Conservation (phyloP, 2,797 vertebrate species). For the Anguilla marmorata region DNA sequence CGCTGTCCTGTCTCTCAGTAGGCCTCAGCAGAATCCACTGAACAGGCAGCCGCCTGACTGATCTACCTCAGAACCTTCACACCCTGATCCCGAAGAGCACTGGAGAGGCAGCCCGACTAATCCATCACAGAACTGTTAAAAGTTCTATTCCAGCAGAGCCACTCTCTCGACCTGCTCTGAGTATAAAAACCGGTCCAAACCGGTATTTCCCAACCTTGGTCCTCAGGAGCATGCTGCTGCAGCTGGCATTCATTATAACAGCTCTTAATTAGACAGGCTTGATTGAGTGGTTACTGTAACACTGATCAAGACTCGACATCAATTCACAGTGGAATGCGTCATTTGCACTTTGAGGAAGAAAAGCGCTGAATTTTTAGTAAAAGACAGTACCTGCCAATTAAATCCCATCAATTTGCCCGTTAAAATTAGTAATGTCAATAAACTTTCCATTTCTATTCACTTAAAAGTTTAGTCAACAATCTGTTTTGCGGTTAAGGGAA, state of each 20-base stretch:
- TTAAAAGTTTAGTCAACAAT: background rate
- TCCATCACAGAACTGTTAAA: background rate
- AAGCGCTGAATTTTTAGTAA: background rate
- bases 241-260: background rate
- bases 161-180: background rate
- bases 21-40: constrained; percentile 15
- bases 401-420: background rate
- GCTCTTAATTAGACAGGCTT: background rate
- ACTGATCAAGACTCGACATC: background rate
- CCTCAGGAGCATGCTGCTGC: too few relatives aligned
- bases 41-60: constrained; percentile 44
- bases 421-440: background rate
- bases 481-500: background rate
- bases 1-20: too few relatives aligned
- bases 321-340: background rate
- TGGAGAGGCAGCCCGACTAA: background rate
- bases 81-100: background rate
- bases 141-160: background rate
- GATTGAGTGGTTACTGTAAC: background rate
- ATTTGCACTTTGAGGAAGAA: background rate
- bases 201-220: background rate
- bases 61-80: background rate
- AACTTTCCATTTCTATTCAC: background rate
- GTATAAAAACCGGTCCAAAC: background rate
- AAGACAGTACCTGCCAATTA: background rate